phyloP scores from a whole-genome alignment of 2,113 vertebrate species.

The Rana temporaria region DNA sequence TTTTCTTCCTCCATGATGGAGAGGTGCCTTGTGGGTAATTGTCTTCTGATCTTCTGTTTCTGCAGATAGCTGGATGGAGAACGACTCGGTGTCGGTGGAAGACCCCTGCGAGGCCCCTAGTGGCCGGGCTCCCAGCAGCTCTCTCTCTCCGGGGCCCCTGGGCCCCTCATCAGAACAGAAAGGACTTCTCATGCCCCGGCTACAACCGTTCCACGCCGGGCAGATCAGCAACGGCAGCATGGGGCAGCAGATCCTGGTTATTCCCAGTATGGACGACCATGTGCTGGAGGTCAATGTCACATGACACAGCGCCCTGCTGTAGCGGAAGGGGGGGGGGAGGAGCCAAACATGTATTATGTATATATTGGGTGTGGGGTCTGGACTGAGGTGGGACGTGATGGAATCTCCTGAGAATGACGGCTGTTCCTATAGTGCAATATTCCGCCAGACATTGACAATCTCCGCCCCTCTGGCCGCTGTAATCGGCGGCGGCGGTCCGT shows the following conservation, averaged over 20 bases:
- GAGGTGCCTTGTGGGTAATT: no score
- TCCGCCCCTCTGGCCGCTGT: no score
- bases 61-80: conserved; percentile 94
- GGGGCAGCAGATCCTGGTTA: conserved; percentile 85
- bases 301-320: conserved; percentile 72
- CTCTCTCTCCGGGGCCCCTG: conserved; percentile 55
- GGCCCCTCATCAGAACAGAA: conserved; percentile 77
- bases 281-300: conserved; percentile 94
- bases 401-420: not conserved
- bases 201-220: conserved; percentile 86
- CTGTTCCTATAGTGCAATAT: conserved; percentile 24
- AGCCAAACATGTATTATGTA: conserved; percentile 22
- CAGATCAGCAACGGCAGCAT: conserved; percentile 92
- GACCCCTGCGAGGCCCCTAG: conserved; percentile 77
- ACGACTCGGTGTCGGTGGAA: conserved; percentile 91
- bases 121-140: conserved; percentile 3
- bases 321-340: not conserved
- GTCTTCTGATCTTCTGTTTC: not conserved
- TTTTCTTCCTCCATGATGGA: no score
- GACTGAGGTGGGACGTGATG: not conserved
- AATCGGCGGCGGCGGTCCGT: no score
- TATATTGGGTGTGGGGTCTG: conserved; percentile 4
- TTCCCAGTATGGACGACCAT: conserved; percentile 91
- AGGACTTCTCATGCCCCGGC: conserved; percentile 90
- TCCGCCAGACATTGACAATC: not conserved